Evolutionary conservation across 2,888 invertebrate species (phyloP).

Genomic region (Camptogramma bilineatum): DNA sequence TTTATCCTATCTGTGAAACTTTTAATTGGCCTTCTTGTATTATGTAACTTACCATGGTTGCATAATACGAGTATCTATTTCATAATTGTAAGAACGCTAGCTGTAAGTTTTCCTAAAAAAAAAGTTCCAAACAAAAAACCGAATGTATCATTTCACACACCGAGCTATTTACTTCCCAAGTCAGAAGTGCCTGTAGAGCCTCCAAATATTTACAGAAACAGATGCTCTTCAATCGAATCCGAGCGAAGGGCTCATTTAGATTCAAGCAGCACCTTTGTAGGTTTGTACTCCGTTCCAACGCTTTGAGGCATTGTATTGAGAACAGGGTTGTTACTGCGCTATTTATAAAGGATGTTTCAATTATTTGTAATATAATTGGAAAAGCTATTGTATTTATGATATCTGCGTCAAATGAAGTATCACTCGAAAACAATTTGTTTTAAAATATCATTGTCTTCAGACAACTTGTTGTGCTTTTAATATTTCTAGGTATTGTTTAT

Average conservation of each 20-base stretch:
- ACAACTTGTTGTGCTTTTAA: too few species aligned
- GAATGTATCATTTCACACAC: too few species aligned
- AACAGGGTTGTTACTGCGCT: background rate
- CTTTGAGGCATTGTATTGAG: background rate
- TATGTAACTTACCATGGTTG: too few species aligned
- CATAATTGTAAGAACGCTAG: too few species aligned
- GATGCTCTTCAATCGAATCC: background rate
- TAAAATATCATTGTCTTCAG: background rate
- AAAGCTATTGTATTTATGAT: too few species aligned
- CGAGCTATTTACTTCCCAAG: background rate
- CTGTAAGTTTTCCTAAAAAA: too few species aligned
- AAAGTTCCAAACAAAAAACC: too few species aligned
- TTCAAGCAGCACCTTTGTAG: background rate
- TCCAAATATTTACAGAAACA: background rate
- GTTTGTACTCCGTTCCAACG: background rate
- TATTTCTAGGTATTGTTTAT: too few species aligned
- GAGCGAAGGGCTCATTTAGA: background rate
- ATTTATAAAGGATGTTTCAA: background rate
- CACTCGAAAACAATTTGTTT: background rate
- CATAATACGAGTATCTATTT: too few species aligned
- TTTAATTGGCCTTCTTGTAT: too few species aligned
- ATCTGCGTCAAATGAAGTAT: background rate
- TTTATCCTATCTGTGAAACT: too few species aligned
- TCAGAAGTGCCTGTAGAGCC: background rate
- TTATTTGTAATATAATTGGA: background rate